Percentiles rank a stretch among this genome's conserved stretches.
These are phyloP conservation scores for Mobula hypostoma DNA, from an alignment of 2,113 vertebrate genomes.

Conservation along the genomic window DNA sequence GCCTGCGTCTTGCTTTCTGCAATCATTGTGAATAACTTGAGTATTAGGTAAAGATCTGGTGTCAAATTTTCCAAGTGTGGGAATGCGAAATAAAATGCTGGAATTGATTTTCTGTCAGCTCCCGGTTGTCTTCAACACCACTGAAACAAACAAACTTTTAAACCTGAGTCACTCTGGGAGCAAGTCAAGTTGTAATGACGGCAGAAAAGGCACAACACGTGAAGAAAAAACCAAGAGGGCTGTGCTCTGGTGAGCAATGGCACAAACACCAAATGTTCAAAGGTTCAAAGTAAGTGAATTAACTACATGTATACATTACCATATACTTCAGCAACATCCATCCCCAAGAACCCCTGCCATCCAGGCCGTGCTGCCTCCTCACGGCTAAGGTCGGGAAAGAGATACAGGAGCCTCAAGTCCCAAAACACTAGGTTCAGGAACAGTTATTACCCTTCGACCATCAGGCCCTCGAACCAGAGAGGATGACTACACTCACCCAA, in stretches of 20 bases:
- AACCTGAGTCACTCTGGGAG: neutral
- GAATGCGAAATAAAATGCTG: slow-evolving; percentile 4
- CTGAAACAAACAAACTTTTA: slow-evolving; percentile 30
- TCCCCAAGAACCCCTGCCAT: too few species aligned
- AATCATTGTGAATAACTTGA: slow-evolving; percentile 2
- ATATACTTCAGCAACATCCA: too few species aligned
- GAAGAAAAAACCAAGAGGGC: neutral
- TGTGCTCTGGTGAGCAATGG: neutral
- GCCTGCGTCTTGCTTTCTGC: neutral
- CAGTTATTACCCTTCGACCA: too few species aligned
- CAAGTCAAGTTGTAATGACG: neutral
- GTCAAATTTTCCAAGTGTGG: neutral
- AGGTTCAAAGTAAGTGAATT: too few species aligned
- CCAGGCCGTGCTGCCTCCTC: too few species aligned
- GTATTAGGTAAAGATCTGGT: slow-evolving; percentile 8
- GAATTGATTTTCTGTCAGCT: slow-evolving; percentile 27
- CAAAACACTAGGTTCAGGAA: too few species aligned
- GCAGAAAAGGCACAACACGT: neutral
- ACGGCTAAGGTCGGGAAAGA: too few species aligned
- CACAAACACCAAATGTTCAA: neutral
- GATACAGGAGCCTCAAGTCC: too few species aligned
- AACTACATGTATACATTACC: too few species aligned
- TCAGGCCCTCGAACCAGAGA: too few species aligned
- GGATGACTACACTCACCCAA: too few species aligned
- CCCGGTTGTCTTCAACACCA: neutral